Evolutionary conservation across 2,113 vertebrate genomes (phyloP).

Genomic region (Leucopsar rothschildi): DNA sequence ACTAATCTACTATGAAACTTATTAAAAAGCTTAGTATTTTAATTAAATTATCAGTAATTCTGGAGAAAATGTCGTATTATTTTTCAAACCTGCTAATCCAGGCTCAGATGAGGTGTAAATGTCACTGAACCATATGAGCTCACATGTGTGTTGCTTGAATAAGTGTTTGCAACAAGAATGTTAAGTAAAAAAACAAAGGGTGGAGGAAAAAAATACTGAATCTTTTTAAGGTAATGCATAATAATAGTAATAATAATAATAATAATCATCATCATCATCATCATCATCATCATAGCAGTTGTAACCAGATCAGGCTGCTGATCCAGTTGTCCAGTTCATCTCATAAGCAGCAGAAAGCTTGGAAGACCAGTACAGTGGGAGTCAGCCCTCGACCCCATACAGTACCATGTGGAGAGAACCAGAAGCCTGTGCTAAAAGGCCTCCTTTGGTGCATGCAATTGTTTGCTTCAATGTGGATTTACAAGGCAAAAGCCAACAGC

Average conservation of each 20-base stretch:
- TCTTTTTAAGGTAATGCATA: background rate
- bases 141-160: background rate
- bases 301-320: background rate
- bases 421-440: background rate
- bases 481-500: background rate
- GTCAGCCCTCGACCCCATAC: no score
- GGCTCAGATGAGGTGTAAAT: background rate
- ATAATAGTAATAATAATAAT: no score
- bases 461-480: background rate
- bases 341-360: background rate
- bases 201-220: background rate
- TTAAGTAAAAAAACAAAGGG: background rate
- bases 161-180: background rate
- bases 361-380: background rate
- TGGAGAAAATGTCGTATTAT: background rate
- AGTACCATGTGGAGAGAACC: background rate
- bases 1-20: background rate
- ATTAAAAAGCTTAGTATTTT: background rate
- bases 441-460: background rate
- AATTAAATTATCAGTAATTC: background rate
- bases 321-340: background rate
- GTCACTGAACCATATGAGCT: background rate
- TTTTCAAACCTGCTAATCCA: background rate
- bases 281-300: background rate
- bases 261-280: background rate